Percentiles rank a stretch among this genome's conserved stretches.
Conservation (phyloP, 2,888 invertebrate species). For the Furcula furcula region DNA sequence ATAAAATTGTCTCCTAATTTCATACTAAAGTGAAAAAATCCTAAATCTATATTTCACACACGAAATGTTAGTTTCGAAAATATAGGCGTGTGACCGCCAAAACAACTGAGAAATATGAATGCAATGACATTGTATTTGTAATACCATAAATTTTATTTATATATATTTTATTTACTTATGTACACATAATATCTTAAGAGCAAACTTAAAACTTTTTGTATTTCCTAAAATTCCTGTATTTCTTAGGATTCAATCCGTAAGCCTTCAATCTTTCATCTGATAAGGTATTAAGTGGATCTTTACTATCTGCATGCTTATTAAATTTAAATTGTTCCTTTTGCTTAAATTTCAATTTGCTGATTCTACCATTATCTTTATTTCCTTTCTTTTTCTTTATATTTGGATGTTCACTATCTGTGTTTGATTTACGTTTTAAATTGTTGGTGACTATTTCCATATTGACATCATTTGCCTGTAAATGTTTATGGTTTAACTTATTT, state of each 20-base stretch:
- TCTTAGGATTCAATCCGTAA: conserved; percentile 95
- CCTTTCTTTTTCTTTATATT: conserved; percentile 36
- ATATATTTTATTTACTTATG: no score
- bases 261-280: conserved; percentile 93
- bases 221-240: conserved; percentile 89
- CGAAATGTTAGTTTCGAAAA: no score
- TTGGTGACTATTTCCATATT: conserved; percentile 6
- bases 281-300: conserved; percentile 66
- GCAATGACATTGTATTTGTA: no score
- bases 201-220: conserved; percentile 78
- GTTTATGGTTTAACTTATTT: conserved; percentile 2
- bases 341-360: conserved; percentile 35
- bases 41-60: no score
- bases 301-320: conserved; percentile 32
- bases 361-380: conserved; percentile 25
- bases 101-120: no score
- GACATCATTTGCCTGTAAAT: not conserved
- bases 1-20: no score
- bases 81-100: no score
- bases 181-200: no score
- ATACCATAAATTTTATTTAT: no score
- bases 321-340: conserved; percentile 44
- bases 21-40: no score
- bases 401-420: conserved; percentile 11
- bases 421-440: conserved; percentile 27